Percentiles rank a stretch among this genome's conserved stretches.
These are phyloP conservation scores for Natator depressus DNA, from an alignment of 2,113 vertebrate genomes.

Conservation along the genomic window DNA sequence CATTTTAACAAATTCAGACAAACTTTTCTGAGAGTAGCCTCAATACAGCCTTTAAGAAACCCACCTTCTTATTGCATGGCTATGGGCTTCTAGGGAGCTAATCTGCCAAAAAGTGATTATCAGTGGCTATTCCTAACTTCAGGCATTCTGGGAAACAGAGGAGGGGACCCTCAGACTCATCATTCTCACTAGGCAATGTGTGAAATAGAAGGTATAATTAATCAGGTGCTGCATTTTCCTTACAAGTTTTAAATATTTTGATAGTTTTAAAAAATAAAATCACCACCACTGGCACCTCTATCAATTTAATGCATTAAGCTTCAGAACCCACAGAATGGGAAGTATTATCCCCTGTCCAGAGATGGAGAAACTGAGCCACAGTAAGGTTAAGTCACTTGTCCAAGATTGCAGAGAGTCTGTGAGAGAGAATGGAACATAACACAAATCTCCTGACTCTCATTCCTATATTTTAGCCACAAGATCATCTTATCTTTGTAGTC, in stretches of 20 bases:
- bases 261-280: background rate
- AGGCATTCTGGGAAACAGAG: background rate
- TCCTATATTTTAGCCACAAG: background rate
- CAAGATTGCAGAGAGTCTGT: background rate
- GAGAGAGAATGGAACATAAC: background rate
- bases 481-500: background rate
- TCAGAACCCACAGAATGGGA: background rate
- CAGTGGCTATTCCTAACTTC: background rate
- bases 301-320: background rate
- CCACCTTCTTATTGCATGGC: background rate
- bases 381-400: background rate
- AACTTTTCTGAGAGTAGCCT: background rate
- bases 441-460: background rate
- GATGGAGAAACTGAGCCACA: background rate
- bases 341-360: background rate
- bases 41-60: background rate
- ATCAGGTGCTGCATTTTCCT: background rate
- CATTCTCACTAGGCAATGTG: background rate
- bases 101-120: background rate
- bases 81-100: background rate
- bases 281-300: background rate
- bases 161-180: background rate
- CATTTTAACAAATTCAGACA: background rate
- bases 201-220: constrained; percentile 1
- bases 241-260: background rate